These are phyloP conservation scores for Tricholaema leucomelas DNA, from an alignment of 2,113 vertebrate species.

Conservation along the genomic window DNA sequence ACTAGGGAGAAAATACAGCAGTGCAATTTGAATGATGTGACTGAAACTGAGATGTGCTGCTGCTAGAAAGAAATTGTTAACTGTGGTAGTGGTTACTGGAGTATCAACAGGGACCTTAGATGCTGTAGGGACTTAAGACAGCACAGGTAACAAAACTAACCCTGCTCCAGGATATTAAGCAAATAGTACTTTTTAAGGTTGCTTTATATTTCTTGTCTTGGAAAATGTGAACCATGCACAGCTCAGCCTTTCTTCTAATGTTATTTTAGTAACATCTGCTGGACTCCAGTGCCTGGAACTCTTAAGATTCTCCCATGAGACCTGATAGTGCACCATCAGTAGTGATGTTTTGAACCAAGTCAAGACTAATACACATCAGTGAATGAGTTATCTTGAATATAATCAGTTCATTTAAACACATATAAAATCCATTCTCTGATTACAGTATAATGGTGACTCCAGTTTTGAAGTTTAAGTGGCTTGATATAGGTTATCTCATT, in stretches of 20 bases:
- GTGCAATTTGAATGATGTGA: neutral
- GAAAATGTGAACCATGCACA: neutral
- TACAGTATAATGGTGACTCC: neutral
- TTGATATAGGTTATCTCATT: neutral
- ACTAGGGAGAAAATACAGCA: neutral
- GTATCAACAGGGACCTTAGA: neutral
- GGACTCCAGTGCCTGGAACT: neutral
- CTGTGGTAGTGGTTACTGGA: neutral
- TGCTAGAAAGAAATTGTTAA: neutral
- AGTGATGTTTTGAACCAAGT: neutral
- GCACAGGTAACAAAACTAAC: neutral
- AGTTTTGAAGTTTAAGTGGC: neutral
- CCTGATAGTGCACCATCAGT: neutral
- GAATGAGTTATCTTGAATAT: constrained; percentile 12
- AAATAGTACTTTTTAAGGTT: neutral
- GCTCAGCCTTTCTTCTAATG: neutral
- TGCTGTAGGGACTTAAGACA: neutral
- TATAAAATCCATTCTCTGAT: neutral
- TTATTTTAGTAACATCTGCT: neutral
- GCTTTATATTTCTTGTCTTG: neutral
- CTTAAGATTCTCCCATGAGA: neutral
- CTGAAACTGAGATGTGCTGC: neutral
- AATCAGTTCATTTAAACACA: neutral
- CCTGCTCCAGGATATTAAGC: neutral
- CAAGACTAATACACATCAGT: neutral